Percentiles rank a stretch among this genome's conserved stretches.
Conservation (phyloP, 2,113 vertebrate species). For the Eurypyga helias region DNA sequence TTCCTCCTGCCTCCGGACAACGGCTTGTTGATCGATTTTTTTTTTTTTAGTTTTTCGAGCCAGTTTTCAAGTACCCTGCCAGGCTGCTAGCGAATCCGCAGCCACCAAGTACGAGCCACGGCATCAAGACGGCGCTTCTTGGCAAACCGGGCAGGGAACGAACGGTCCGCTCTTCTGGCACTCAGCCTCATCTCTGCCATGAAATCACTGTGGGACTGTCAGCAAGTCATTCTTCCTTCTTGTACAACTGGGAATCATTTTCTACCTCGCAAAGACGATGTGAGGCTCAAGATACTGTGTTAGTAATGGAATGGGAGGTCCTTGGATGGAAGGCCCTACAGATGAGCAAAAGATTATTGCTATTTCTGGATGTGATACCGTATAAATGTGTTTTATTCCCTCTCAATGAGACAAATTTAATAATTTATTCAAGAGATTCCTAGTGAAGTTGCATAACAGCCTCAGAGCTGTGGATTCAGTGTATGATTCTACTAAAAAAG, state of each 20-base stretch:
- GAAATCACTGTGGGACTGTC: slow-evolving; percentile 15
- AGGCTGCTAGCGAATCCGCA: background rate
- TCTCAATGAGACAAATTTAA: slow-evolving; percentile 1
- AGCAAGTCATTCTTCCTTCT: background rate
- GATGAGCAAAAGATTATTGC: slow-evolving; percentile 44
- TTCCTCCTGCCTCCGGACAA: slow-evolving; percentile 5
- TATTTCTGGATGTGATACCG: slow-evolving; percentile 9
- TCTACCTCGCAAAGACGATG: background rate
- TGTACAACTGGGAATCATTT: background rate
- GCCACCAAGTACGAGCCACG: rapidly evolving
- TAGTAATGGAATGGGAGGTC: background rate
- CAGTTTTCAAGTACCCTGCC: background rate
- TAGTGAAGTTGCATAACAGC: slow-evolving; percentile 7
- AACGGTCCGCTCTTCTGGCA: background rate
- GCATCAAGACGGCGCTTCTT: background rate
- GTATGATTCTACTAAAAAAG: background rate
- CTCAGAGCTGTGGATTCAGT: background rate
- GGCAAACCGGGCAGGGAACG: background rate
- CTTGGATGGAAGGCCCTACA: slow-evolving; percentile 15
- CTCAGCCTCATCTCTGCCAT: slow-evolving; percentile 16
- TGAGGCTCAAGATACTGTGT: background rate
- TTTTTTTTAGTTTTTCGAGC: background rate
- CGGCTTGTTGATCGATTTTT: background rate
- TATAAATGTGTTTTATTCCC: slow-evolving; percentile 9
- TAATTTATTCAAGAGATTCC: background rate